A percentile compares a stretch with the other conserved stretches of the same genome.
phyloP scores from a whole-genome alignment of 2,797 vertebrate species.

The Scomberomorus guttatus region DNA sequence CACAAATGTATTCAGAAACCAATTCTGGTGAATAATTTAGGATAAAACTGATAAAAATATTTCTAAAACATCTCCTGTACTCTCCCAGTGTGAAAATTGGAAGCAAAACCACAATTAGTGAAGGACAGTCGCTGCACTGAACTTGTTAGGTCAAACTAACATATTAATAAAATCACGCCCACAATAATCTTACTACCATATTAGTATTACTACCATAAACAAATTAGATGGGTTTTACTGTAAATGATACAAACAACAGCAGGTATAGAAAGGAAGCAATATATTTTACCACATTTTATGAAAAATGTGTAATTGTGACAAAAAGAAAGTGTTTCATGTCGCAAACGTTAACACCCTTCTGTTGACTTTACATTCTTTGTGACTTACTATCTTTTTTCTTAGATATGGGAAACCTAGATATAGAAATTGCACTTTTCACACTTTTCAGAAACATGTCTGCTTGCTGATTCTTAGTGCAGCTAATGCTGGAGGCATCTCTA shows the following conservation, averaged over 20 bases:
- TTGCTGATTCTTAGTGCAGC: not conserved
- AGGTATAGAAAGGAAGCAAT: not conserved
- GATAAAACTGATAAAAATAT: slow-evolving; percentile 18
- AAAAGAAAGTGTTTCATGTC: not conserved
- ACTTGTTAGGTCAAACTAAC: slow-evolving; percentile 8
- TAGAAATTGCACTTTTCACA: not conserved
- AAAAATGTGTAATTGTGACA: not conserved
- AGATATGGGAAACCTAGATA: not conserved
- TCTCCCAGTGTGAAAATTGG: slow-evolving; percentile 9
- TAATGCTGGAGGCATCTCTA: not conserved
- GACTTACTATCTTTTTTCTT: too few species aligned
- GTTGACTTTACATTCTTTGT: not conserved
- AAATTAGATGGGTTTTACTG: too few species aligned
- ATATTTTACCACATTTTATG: too few species aligned
- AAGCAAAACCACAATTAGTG: too few species aligned
- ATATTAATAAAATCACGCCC: too few species aligned
- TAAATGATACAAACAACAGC: not conserved
- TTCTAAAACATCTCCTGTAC: slow-evolving; percentile 9
- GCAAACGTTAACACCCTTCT: too few species aligned
- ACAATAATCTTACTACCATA: too few species aligned
- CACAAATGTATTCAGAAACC: slow-evolving; percentile 21
- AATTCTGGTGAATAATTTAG: slow-evolving; percentile 51
- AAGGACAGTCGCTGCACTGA: not conserved
- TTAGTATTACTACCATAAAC: too few species aligned
- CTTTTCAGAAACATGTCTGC: not conserved